phyloP scores from a whole-genome alignment of 2,113 vertebrate genomes.

The Hypocryptadius cinnamomeus region DNA sequence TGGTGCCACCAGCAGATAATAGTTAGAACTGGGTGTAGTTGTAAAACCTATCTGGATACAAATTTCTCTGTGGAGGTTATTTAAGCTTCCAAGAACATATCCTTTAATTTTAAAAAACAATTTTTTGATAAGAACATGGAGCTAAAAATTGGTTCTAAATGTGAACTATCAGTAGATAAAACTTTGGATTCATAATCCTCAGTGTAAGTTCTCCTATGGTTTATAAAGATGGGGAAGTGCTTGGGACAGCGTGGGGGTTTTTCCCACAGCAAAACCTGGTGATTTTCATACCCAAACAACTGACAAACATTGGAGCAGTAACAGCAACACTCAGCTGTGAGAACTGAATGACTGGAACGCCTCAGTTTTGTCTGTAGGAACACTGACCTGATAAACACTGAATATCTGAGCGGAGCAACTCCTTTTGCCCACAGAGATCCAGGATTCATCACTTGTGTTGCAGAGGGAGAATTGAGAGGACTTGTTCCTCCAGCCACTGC shows the following conservation, averaged over 20 bases:
- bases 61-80: background rate
- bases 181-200: background rate
- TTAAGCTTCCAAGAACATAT: background rate
- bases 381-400: background rate
- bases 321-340: background rate
- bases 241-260: accelerated
- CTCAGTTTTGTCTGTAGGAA: background rate
- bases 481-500: background rate
- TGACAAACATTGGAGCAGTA: background rate
- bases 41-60: background rate
- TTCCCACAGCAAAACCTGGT: background rate
- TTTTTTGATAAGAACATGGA: background rate
- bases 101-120: background rate
- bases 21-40: conserved; percentile 11
- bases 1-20: conserved; percentile 59
- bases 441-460: background rate
- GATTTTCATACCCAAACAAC: background rate
- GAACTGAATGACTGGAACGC: background rate
- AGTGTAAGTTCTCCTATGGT: background rate
- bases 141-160: background rate
- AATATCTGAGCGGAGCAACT: background rate
- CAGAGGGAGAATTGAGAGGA: background rate
- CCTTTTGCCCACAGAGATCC: background rate
- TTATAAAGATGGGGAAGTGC: background rate
- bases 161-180: background rate